Base-by-base conservation (phyloP, 2,797 vertebrate genomes). In the Hozukius guyotensis region DNA sequence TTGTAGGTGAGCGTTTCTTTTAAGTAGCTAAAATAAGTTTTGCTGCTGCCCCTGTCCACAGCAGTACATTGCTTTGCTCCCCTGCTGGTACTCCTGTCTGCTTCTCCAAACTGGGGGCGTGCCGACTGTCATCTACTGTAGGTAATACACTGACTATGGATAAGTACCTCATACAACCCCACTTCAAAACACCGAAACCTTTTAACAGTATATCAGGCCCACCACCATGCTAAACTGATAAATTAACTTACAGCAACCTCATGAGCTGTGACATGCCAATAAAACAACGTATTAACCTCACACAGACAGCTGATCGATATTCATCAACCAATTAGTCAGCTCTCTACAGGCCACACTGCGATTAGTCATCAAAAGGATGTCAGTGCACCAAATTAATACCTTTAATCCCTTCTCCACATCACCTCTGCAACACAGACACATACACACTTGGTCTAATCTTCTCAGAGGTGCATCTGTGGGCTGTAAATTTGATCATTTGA, bases 321-420 rank as follows among this genome's bases (percentile, higher is more conserved):
- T 86, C 61, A 88, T 89, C 83, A 88, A 76, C 77, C 76, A 82
- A 89, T 91, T 94, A 88, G 65, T 75, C 57, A 56, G 70, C 59
- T 77, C 70, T 82, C 81, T 80, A 78, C 60, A 27, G 75, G 56
- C 72, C 32, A 49, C 65, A 4, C 2, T 80, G 72, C 12, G 31
- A 87, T 86, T 84, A 63, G 59, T 91, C 77, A 88, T 91, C 84
- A 83, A 81, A 68, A 59, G 52, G 62, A 79, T 75, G 61, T 84
- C 83, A 86, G 14, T 82, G 75, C 24, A 67, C 36, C 49, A 81
- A 77, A 89, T 91, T 73, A 92, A 91, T 83, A 72, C 66, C 66
- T 79, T 84, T 85, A 85, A 89, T 88, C 77, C 57, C 53, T 32
- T 16, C 63, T 81, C 42, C 67, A 5, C 31, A 57, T 77, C 72